Conservation (phyloP, 2,888 invertebrate species). For the Rotaria macrura region DNA sequence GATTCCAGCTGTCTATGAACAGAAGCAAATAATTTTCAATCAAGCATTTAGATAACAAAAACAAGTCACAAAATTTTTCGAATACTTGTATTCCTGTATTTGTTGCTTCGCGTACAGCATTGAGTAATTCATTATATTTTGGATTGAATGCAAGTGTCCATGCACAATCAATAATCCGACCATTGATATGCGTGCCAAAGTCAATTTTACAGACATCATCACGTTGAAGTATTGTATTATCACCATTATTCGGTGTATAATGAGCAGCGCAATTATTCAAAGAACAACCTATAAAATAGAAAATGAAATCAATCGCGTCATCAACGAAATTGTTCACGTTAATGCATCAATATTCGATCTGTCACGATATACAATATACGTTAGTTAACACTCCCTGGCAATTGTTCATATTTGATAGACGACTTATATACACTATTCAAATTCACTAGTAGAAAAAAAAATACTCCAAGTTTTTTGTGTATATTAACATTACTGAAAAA, state of each 20-base stretch:
- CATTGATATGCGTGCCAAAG: conserved; percentile 94
- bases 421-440: too few species aligned
- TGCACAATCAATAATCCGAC: conserved; percentile 94
- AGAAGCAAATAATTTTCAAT: too few species aligned
- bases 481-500: too few species aligned
- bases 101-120: conserved; percentile 89
- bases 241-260: conserved; percentile 97
- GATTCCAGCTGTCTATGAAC: conserved; percentile 67
- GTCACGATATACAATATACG: too few species aligned
- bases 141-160: conserved; percentile 93
- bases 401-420: too few species aligned
- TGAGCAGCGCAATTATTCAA: conserved; percentile 97
- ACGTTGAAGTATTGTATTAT: conserved; percentile 78
- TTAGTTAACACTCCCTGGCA: too few species aligned
- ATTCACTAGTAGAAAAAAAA: too few species aligned
- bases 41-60: not conserved
- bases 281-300: conserved; percentile 59
- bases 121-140: conserved; percentile 72
- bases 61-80: not conserved
- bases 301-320: too few species aligned
- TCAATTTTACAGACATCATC: conserved; percentile 98
- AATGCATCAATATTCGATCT: too few species aligned
- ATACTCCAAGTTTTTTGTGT: too few species aligned
- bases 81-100: conserved; percentile 79
- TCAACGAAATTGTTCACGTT: too few species aligned